Evolutionary conservation across 92 coral and sea anemone species (phyloP), one percentile per base, ranked within the genome.

Genomic region (Meandrina meandrites): DNA sequence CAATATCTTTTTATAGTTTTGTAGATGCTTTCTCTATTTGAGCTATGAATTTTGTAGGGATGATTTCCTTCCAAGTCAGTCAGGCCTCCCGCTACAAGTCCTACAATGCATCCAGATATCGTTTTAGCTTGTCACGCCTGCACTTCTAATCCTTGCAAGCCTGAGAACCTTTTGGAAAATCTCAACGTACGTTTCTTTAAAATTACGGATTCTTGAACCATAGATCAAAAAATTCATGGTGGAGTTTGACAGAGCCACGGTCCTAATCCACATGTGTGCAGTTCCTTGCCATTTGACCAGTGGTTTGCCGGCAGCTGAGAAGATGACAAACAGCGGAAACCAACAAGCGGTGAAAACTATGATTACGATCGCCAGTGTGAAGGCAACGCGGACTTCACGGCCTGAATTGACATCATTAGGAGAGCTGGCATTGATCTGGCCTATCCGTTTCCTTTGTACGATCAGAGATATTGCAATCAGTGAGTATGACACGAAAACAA

Each of bases 211-310:
- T 54, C 80, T 85, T 15, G 83, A 80, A 40, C 75, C 78, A 78
- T 89, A 89, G 67, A 90, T 79, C 76, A 86, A 53, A 73, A 90
- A 90, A 87, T 90, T 90, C 92, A 90, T 90, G 67, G 89, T 82
- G 0, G 45, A 40, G 45, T 40, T 40, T 40, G 45, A 40, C 45
- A 40, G 6, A 40, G 45, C 45, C 45, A 40, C 89, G 85, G 89
- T 90, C 85, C 92, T 75, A 11, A 90, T 76, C 92, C 92, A 90
- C 92, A 90, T 90, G 78, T 72, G 83, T 1, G 86, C 72, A 30
- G 88, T 68, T 8, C 89, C 88, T 45, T 87, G 56, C 7, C 56
- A 21, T 13, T 90, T 60, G 15, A 84, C 19, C 11, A 81, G 77
- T 13, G 45, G 15, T 81, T 81, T 81, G 9, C 85, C 85, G 10